Conservation (phyloP, 2,888 invertebrate species). For the Polyommatus icarus region DNA sequence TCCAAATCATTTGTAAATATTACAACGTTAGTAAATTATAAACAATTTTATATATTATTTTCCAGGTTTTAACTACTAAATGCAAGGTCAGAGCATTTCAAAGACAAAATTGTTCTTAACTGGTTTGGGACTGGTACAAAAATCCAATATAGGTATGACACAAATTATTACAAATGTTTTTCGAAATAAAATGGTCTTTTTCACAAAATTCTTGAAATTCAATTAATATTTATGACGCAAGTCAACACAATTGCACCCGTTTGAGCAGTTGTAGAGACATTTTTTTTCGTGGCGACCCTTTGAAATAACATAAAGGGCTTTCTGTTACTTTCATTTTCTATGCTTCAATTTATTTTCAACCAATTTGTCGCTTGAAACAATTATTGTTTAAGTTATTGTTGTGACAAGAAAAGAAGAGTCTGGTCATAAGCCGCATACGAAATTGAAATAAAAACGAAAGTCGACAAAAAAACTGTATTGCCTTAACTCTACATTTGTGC, state of each 20-base stretch:
- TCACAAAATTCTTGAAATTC: background rate
- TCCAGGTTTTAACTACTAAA: too few species aligned
- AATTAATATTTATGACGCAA: background rate
- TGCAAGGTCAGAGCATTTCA: too few species aligned
- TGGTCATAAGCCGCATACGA: background rate
- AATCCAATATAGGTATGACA: too few species aligned
- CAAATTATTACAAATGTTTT: background rate
- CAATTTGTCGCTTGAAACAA: slow-evolving; percentile 26
- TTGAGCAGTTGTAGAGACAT: background rate
- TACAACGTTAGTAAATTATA: too few species aligned
- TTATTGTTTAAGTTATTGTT: slow-evolving; percentile 1
- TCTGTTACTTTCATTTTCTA: slow-evolving; percentile 26
- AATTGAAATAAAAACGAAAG: slow-evolving; percentile 25
- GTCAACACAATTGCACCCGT: background rate
- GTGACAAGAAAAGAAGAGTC: slow-evolving; percentile 11
- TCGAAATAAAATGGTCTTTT: background rate
- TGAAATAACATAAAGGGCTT: background rate
- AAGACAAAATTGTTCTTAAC: too few species aligned
- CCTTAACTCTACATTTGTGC: background rate
- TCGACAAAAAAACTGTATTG: slow-evolving; percentile 3
- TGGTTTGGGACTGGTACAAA: too few species aligned
- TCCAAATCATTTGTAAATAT: too few species aligned
- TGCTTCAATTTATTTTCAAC: slow-evolving; percentile 19
- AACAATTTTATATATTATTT: too few species aligned
- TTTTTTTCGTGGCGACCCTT: background rate